Percentiles rank a stretch among this genome's conserved stretches.
Conservation (phyloP, 2,888 invertebrate genomes). For the Siphlonurus alternatus region DNA sequence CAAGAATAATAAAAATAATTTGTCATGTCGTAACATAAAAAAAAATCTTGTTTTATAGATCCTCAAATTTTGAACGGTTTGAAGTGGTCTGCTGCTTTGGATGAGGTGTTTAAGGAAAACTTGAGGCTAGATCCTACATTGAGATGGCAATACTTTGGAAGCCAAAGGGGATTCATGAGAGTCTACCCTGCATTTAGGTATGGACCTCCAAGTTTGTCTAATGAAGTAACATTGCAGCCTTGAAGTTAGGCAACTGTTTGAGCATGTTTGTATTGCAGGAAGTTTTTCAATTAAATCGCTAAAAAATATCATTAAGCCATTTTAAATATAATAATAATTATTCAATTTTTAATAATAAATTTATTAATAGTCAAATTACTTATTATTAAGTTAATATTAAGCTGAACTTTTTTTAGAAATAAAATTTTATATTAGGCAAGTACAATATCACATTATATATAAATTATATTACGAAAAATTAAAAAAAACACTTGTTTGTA, state of each 20-base stretch:
- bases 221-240: not conserved
- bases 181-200: conserved; percentile 25
- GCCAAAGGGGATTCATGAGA: conserved; percentile 28
- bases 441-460: too few species aligned
- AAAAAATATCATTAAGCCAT: not conserved
- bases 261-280: too few species aligned
- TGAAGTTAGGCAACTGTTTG: too few species aligned
- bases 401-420: too few species aligned
- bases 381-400: not conserved
- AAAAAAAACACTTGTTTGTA: too few species aligned
- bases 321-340: not conserved
- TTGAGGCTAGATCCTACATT: conserved; percentile 23
- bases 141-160: conserved; percentile 32
- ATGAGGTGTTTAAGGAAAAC: conserved; percentile 26
- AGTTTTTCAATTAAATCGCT: too few species aligned
- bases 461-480: too few species aligned
- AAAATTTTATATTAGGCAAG: too few species aligned
- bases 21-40: too few species aligned
- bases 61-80: conserved; percentile 29
- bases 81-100: conserved; percentile 26
- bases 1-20: too few species aligned
- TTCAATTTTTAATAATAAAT: not conserved
- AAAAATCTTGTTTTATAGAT: too few species aligned
- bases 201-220: too few species aligned
- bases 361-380: not conserved